phyloP scores from a whole-genome alignment of 2,888 invertebrate species.

The Mamestra brassicae region DNA sequence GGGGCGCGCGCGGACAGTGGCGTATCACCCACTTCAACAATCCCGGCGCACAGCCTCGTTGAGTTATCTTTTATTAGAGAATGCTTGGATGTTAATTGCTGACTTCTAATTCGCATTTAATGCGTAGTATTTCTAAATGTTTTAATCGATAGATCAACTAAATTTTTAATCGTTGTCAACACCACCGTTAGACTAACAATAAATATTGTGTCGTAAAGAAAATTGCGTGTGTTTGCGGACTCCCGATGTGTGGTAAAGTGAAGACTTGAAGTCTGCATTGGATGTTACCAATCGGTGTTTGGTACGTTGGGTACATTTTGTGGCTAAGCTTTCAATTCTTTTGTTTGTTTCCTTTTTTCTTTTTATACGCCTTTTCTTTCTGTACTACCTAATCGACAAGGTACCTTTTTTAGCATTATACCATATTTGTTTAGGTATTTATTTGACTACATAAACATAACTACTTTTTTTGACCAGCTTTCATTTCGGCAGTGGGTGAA shows the following conservation, averaged over 20 bases:
- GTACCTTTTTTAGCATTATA: slow-evolving; percentile 7
- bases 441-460: slow-evolving; percentile 9
- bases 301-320: slow-evolving; percentile 90
- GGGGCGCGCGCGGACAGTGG: slow-evolving; percentile 93
- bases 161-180: slow-evolving; percentile 54
- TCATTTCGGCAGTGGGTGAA: slow-evolving; percentile 11
- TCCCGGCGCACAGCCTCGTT: slow-evolving; percentile 78
- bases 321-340: slow-evolving; percentile 58
- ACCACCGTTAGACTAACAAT: slow-evolving; percentile 63
- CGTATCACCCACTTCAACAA: slow-evolving; percentile 86
- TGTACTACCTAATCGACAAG: background rate
- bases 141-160: slow-evolving; percentile 55
- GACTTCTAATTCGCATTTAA: slow-evolving; percentile 54
- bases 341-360: slow-evolving; percentile 34
- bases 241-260: slow-evolving; percentile 52
- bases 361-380: slow-evolving; percentile 51
- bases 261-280: slow-evolving; percentile 61
- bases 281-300: slow-evolving; percentile 73
- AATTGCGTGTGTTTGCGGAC: slow-evolving; percentile 65
- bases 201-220: slow-evolving; percentile 60
- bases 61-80: slow-evolving; percentile 77
- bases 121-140: slow-evolving; percentile 43
- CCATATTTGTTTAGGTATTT: slow-evolving; percentile 24
- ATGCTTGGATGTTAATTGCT: slow-evolving; percentile 82
- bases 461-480: slow-evolving; percentile 6